phyloP scores from a whole-genome alignment of 2,113 vertebrate species.

The Sylvilagus bachmani region DNA sequence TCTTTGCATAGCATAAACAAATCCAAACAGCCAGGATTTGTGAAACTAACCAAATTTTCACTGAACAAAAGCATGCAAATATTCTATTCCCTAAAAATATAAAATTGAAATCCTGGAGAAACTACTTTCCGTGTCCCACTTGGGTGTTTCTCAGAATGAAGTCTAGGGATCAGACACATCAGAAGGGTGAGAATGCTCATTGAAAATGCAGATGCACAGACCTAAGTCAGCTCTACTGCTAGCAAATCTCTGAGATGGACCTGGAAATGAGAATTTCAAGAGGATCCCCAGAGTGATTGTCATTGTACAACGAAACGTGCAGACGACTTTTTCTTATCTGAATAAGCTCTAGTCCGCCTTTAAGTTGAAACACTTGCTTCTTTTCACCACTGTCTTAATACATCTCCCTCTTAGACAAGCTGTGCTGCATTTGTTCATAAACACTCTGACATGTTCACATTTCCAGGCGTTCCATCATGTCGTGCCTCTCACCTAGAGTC shows the following conservation, averaged over 20 bases:
- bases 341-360: background rate
- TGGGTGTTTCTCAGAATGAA: background rate
- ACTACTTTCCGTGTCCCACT: background rate
- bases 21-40: conserved; percentile 40
- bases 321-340: background rate
- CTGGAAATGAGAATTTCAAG: background rate
- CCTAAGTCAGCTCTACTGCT: background rate
- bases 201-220: background rate
- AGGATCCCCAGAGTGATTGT: background rate
- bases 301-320: background rate
- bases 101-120: conserved; percentile 7
- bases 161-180: background rate
- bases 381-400: background rate
- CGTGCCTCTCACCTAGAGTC: background rate
- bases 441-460: background rate
- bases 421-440: conserved; percentile 3
- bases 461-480: background rate
- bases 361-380: conserved; percentile 38
- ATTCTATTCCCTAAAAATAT: conserved; percentile 25
- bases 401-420: background rate
- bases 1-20: conserved; percentile 41
- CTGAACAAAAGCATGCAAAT: background rate
- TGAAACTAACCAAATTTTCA: conserved; percentile 13
- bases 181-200: background rate
- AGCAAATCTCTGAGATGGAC: background rate